Conservation (phyloP, 2,888 invertebrate genomes). For the Leucophora obtusa region DNA sequence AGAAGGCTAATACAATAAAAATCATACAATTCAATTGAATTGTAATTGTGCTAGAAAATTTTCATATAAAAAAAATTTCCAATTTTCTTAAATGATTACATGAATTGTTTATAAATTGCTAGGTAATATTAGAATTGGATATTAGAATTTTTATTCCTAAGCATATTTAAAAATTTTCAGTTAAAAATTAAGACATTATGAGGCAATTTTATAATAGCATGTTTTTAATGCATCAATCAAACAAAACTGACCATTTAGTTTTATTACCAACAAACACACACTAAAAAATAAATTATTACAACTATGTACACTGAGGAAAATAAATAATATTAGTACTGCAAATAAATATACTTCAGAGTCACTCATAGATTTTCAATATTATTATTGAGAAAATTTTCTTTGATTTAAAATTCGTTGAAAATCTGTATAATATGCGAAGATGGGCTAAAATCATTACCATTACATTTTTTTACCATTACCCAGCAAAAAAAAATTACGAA, state of each 20-base stretch:
- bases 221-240: slow-evolving; percentile 43
- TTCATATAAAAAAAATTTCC: too few species aligned
- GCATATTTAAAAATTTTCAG: background rate
- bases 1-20: background rate
- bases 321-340: background rate
- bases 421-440: too few species aligned
- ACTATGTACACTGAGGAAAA: background rate
- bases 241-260: slow-evolving; percentile 22
- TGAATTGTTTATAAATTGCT: background rate
- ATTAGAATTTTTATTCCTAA: background rate
- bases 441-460: too few species aligned
- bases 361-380: too few species aligned
- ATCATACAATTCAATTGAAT: slow-evolving; percentile 28
- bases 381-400: too few species aligned
- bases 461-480: too few species aligned
- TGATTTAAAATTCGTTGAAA: too few species aligned
- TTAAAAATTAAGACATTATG: slow-evolving; percentile 56
- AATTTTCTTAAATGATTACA: background rate
- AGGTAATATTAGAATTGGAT: background rate
- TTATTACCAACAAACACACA: slow-evolving; percentile 12
- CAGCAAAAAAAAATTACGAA: too few species aligned
- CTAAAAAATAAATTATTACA: background rate
- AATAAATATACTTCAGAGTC: too few species aligned
- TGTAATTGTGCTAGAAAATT: slow-evolving; percentile 11
- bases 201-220: slow-evolving; percentile 38